These are phyloP conservation scores for Cichladusa arquata DNA, from an alignment of 2,113 vertebrate species.

Conservation along the genomic window DNA sequence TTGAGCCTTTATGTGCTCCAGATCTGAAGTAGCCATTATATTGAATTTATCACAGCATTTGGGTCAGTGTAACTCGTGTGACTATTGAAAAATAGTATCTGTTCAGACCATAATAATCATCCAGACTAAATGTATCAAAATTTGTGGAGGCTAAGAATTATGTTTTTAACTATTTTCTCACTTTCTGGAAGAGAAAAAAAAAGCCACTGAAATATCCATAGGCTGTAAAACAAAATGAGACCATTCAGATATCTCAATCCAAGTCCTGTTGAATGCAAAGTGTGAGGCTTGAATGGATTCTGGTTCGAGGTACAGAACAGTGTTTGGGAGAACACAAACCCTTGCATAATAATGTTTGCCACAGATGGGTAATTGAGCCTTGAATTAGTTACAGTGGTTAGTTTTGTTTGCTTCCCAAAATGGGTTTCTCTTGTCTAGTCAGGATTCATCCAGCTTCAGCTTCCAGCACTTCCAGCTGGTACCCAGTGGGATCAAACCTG, in stretches of 20 bases:
- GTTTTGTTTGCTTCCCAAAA: slow-evolving; percentile 10
- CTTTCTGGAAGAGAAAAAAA: not conserved
- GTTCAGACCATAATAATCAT: not conserved
- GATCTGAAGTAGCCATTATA: not conserved
- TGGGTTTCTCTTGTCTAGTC: not conserved
- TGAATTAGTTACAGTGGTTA: not conserved
- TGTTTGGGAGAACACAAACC: not conserved
- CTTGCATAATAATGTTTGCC: not conserved
- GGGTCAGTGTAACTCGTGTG: not conserved
- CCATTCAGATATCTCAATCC: not conserved
- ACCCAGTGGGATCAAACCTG: not conserved
- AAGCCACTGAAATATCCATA: not conserved
- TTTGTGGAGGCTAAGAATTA: not conserved
- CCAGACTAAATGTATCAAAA: not conserved
- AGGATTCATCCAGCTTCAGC: not conserved
- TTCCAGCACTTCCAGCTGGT: not conserved
- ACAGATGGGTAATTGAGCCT: not conserved
- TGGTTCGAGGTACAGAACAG: not conserved
- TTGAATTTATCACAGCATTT: not conserved
- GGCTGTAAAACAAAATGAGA: not conserved
- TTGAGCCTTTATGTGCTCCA: not conserved
- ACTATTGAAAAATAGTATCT: not conserved
- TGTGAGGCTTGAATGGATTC: not conserved
- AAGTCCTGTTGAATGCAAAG: not conserved
- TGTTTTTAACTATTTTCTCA: not conserved